phyloP scores from a whole-genome alignment of 2,797 vertebrate genomes.

The Hoplostethus atlanticus region DNA sequence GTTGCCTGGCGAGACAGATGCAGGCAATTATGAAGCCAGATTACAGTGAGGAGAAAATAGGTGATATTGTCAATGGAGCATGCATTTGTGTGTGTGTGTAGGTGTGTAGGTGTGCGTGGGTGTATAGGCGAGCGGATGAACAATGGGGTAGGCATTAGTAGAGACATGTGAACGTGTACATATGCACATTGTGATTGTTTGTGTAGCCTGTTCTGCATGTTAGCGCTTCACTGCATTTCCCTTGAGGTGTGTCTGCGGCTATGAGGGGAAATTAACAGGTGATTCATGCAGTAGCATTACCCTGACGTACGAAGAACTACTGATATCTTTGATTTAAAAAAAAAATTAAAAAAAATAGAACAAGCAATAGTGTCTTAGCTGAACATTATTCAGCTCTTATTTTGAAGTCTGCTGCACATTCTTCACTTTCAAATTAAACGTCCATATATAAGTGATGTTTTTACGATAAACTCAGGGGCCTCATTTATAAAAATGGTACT shows the following conservation, averaged over 20 bases:
- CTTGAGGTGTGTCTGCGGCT: neutral
- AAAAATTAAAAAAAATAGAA: slow-evolving; percentile 3
- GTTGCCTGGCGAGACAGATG: slow-evolving; percentile 79
- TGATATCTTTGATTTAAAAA: neutral
- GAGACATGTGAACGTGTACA: slow-evolving; percentile 42
- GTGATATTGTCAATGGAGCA: slow-evolving; percentile 72
- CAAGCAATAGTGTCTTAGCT: neutral
- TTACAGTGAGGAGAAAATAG: slow-evolving; percentile 71
- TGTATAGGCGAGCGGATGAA: slow-evolving; percentile 13
- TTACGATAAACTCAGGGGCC: slow-evolving; percentile 15
- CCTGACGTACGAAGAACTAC: neutral
- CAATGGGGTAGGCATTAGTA: slow-evolving; percentile 15
- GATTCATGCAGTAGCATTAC: slow-evolving; percentile 1
- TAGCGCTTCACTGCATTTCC: slow-evolving; percentile 6
- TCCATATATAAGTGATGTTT: too few relatives aligned
- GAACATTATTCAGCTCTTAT: slow-evolving; percentile 16
- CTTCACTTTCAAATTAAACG: too few relatives aligned
- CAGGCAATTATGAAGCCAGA: slow-evolving; percentile 74
- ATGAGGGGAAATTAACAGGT: neutral
- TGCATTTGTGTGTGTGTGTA: slow-evolving; percentile 32
- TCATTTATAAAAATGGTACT: neutral
- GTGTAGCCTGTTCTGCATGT: neutral
- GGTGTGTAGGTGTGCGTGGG: slow-evolving; percentile 30
- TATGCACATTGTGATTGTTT: slow-evolving; percentile 9
- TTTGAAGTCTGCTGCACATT: neutral